Conservation (phyloP, 2,113 vertebrate genomes). For the Lipotes vexillifer region DNA sequence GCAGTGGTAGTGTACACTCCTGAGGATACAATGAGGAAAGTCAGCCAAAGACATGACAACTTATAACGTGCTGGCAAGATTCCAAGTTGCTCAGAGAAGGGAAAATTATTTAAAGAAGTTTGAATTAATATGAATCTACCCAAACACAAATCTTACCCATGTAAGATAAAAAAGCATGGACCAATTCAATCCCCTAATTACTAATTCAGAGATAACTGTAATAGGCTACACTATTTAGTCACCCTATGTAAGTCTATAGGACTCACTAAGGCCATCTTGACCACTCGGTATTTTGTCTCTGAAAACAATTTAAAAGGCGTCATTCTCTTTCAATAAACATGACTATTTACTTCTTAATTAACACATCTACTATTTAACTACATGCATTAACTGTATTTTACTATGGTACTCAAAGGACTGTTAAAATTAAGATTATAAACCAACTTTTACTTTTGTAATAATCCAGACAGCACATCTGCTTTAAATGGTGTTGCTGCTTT, state of each 20-base stretch:
- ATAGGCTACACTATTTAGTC: background rate
- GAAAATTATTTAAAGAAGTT: background rate
- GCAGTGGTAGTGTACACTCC: background rate
- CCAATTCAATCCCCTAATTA: background rate
- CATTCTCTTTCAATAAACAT: slow-evolving; percentile 32
- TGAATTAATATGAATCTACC: background rate
- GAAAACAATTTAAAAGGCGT: slow-evolving; percentile 14
- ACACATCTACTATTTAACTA: slow-evolving; percentile 18
- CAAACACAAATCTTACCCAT: background rate
- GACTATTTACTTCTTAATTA: slow-evolving; percentile 47
- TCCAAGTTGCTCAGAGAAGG: background rate
- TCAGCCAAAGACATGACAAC: background rate
- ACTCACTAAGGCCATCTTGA: background rate
- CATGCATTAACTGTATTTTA: background rate
- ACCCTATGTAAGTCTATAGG: background rate
- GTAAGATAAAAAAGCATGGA: background rate
- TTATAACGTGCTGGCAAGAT: background rate
- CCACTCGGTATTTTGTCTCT: slow-evolving; percentile 1
- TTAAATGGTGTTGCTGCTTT: background rate
- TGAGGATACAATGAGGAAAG: background rate
- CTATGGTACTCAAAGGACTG: background rate
- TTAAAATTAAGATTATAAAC: slow-evolving; percentile 27
- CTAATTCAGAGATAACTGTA: slow-evolving; percentile 23
- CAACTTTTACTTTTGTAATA: slow-evolving; percentile 25
- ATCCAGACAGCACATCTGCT: background rate